Percentiles rank a stretch among this genome's conserved stretches.
These are phyloP conservation scores for Stomatorhinus walkeri DNA, from an alignment of 2,797 vertebrate genomes.

Conservation along the genomic window DNA sequence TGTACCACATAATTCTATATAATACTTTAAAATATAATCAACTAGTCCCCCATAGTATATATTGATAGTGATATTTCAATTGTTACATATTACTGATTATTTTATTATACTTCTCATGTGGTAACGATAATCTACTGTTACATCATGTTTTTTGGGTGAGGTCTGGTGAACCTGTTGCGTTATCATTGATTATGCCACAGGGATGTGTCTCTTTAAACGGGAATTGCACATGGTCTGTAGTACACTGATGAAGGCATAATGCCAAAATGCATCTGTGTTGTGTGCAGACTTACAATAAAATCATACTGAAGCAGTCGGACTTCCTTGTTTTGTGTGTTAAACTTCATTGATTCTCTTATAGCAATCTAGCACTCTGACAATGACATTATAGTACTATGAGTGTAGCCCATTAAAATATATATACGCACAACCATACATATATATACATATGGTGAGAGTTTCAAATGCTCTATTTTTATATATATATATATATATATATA, in stretches of 20 bases:
- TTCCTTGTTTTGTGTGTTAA: neutral
- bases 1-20: neutral
- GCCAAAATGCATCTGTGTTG: neutral
- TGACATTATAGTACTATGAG: too few relatives aligned
- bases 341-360: neutral
- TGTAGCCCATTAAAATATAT: too few relatives aligned
- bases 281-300: neutral
- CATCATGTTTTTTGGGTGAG: neutral
- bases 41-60: neutral
- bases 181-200: neutral
- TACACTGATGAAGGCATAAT: neutral
- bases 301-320: neutral
- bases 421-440: too few relatives aligned
- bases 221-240: neutral
- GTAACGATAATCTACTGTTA: neutral
- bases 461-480: too few relatives aligned
- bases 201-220: neutral
- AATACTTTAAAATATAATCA: neutral
- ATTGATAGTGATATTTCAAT: neutral
- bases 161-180: neutral
- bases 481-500: too few relatives aligned
- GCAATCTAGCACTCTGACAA: neutral
- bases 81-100: neutral
- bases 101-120: neutral
- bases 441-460: too few relatives aligned